Evolutionary conservation across 2,113 vertebrate species (phyloP).

Genomic region (Orycteropus afer): DNA sequence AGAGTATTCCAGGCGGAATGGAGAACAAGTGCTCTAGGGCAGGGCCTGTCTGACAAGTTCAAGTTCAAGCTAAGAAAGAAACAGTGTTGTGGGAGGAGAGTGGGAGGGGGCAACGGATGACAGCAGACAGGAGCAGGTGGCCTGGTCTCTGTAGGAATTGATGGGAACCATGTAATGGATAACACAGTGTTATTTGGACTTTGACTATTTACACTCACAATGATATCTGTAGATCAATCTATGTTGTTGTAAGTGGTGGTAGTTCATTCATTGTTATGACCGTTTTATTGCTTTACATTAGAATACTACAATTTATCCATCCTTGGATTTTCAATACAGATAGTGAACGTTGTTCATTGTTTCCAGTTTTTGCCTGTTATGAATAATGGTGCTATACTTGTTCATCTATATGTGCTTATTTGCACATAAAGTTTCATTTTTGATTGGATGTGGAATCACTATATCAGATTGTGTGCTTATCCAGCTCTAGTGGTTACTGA

Average conservation of each 20-base stretch:
- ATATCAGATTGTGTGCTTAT: fast-evolving
- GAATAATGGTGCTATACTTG: fast-evolving
- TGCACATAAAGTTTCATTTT: fast-evolving
- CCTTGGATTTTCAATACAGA: not conserved
- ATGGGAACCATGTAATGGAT: fast-evolving
- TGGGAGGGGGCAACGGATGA: fast-evolving
- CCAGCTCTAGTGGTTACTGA: too few relatives aligned
- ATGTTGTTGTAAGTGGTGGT: fast-evolving
- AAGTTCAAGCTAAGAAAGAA: not conserved
- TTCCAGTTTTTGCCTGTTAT: too few relatives aligned
- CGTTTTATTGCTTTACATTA: fast-evolving
- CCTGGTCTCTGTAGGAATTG: fast-evolving
- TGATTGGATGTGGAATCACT: fast-evolving
- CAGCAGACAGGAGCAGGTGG: fast-evolving
- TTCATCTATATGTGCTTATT: fast-evolving
- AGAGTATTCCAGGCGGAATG: fast-evolving
- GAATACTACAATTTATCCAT: fast-evolving
- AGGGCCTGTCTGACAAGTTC: not conserved
- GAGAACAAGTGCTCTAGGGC: not conserved
- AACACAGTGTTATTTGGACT: fast-evolving
- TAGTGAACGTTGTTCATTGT: not conserved
- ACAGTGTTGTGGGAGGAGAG: fast-evolving
- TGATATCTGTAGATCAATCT: not conserved
- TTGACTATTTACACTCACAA: fast-evolving
- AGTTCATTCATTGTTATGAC: fast-evolving